Evolutionary conservation across 2,888 invertebrate species (phyloP).

Genomic region (Tenthredo amoena): DNA sequence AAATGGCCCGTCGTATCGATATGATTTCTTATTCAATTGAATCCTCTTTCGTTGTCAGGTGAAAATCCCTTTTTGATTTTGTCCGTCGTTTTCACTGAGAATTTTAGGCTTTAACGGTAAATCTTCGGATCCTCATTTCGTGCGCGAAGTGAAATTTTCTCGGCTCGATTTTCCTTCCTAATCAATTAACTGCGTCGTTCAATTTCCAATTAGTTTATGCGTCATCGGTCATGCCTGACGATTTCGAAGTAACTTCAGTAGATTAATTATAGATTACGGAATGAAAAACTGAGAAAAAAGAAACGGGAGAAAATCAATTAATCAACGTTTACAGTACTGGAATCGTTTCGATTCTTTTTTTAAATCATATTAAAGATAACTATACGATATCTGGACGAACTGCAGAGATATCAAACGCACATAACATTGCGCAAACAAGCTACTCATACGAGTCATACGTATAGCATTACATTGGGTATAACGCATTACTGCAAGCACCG

Average conservation of each 20-base stretch:
- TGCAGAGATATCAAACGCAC: neutral
- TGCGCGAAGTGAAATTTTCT: constrained; percentile 30
- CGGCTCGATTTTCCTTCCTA: neutral
- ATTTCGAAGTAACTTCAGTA: neutral
- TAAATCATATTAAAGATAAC: neutral
- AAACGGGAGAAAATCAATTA: neutral
- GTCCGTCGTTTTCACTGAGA: neutral
- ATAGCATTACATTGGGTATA: neutral
- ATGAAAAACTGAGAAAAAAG: neutral
- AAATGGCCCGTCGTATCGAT: neutral
- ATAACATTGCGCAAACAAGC: neutral
- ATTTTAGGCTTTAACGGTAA: neutral
- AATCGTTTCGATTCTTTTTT: neutral
- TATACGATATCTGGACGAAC: neutral
- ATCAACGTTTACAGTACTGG: neutral
- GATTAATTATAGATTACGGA: neutral
- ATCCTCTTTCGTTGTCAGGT: neutral
- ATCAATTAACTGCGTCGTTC: constrained; percentile 19
- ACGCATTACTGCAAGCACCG: neutral
- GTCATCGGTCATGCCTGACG: constrained; percentile 22
- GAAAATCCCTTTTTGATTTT: neutral
- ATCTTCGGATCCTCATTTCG: neutral
- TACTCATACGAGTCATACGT: neutral
- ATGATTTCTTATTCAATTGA: neutral
- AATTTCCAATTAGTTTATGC: constrained; percentile 33